These are phyloP conservation scores for Sus cebifrons DNA, from an alignment of 2,797 vertebrate genomes.

Conservation along the genomic window DNA sequence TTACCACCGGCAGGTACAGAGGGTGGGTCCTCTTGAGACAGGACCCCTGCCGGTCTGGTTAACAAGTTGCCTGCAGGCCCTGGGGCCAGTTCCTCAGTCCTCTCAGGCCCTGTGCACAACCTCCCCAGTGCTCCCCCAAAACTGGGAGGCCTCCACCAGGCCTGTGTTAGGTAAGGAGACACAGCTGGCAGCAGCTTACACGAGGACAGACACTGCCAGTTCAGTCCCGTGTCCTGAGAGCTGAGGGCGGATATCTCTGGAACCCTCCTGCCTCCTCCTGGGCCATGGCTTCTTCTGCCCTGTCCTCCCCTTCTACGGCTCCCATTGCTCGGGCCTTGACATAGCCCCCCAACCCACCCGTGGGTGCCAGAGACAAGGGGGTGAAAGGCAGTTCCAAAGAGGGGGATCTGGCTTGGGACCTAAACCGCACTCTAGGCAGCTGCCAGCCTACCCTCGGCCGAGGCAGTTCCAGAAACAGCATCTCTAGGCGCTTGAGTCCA, in stretches of 20 bases:
- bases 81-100: background rate
- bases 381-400: background rate
- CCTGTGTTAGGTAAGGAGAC: background rate
- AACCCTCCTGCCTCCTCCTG: background rate
- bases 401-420: background rate
- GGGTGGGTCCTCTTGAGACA: background rate
- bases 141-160: background rate
- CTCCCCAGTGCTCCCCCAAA: background rate
- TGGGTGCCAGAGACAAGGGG: background rate
- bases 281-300: background rate
- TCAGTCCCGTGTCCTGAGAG: background rate
- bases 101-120: background rate
- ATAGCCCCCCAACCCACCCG: background rate
- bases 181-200: background rate
- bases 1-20: background rate
- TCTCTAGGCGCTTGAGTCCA: background rate
- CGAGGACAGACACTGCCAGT: too few relatives aligned
- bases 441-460: background rate
- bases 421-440: background rate
- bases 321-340: background rate
- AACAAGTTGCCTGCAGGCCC: background rate
- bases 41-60: background rate
- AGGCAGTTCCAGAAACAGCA: background rate
- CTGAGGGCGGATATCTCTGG: background rate
- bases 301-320: background rate